phyloP scores from a whole-genome alignment of 2,888 invertebrate species.

The Biston betularia region DNA sequence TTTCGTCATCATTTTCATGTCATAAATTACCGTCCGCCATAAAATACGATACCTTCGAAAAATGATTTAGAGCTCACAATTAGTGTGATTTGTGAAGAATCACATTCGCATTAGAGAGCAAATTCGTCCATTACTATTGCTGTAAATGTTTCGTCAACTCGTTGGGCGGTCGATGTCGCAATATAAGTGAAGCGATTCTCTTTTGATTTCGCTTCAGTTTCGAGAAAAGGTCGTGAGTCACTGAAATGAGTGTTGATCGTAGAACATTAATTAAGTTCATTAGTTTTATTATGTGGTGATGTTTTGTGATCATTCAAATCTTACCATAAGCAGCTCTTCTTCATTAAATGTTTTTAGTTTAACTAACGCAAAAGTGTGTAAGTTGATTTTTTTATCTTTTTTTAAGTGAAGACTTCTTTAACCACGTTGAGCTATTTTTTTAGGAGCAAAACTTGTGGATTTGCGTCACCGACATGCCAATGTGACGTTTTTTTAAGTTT shows the following conservation, averaged over 20 bases:
- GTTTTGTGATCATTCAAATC: conserved; percentile 10
- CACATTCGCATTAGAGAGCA: conserved; percentile 66
- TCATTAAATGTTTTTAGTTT: too few relatives aligned
- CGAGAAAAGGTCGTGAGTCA: conserved; percentile 14
- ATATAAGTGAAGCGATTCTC: conserved; percentile 17
- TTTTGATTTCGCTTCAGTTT: conserved; percentile 28
- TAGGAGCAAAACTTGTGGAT: too few relatives aligned
- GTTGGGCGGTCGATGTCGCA: conserved; percentile 33
- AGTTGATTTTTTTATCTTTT: too few relatives aligned
- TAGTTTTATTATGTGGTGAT: conserved; percentile 20
- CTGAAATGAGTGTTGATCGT: conserved; percentile 7
- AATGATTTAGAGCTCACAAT: conserved; percentile 64
- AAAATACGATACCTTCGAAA: conserved; percentile 46
- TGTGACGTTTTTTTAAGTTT: too few relatives aligned
- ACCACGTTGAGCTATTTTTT: too few relatives aligned
- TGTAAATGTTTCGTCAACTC: conserved; percentile 67
- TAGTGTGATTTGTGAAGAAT: conserved; percentile 73
- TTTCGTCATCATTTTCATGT: conserved; percentile 32
- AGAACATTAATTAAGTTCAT: conserved; percentile 14
- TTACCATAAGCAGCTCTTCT: too few relatives aligned
- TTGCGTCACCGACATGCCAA: too few relatives aligned
- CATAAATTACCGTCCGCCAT: conserved; percentile 40
- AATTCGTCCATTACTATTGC: conserved; percentile 63
- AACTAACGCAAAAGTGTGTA: too few relatives aligned
- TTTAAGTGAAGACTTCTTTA: too few relatives aligned